Conservation (phyloP, 2,797 vertebrate genomes). For the Euthynnus affinis region DNA sequence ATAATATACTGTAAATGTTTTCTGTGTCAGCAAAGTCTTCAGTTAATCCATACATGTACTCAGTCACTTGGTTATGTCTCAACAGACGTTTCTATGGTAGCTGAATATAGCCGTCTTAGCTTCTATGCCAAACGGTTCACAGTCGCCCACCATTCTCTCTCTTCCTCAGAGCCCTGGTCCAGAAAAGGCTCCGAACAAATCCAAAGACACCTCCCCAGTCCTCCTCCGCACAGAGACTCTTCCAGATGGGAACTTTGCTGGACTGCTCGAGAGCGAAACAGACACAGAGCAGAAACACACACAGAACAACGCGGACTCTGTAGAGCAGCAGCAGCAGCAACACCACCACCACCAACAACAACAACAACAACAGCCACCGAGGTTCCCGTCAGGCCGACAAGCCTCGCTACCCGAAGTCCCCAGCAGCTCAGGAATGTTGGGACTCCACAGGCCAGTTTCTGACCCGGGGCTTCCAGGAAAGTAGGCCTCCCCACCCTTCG, state of each 20-base stretch:
- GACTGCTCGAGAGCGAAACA: conserved; percentile 75
- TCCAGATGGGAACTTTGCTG: conserved; percentile 87
- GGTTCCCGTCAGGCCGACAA: conserved; percentile 88
- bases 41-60: background rate
- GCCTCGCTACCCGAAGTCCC: conserved; percentile 93
- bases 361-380: conserved; percentile 55
- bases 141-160: conserved; percentile 43
- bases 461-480: conserved; percentile 95
- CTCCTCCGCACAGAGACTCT: conserved; percentile 85
- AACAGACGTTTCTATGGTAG: background rate
- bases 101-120: background rate
- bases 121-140: conserved; percentile 7
- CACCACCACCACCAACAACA: too few relatives aligned
- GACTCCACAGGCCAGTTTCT: conserved; percentile 94
- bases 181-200: conserved; percentile 87
- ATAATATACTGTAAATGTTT: too few relatives aligned
- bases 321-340: conserved; percentile 44
- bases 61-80: background rate
- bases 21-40: background rate
- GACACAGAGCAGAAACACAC: conserved; percentile 69
- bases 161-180: conserved; percentile 88
- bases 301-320: conserved; percentile 70
- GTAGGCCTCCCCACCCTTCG: conserved; percentile 75
- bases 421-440: conserved; percentile 86
- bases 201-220: conserved; percentile 92